Base-by-base conservation (phyloP, 2,113 vertebrate genomes). In the Cottus gobio region DNA sequence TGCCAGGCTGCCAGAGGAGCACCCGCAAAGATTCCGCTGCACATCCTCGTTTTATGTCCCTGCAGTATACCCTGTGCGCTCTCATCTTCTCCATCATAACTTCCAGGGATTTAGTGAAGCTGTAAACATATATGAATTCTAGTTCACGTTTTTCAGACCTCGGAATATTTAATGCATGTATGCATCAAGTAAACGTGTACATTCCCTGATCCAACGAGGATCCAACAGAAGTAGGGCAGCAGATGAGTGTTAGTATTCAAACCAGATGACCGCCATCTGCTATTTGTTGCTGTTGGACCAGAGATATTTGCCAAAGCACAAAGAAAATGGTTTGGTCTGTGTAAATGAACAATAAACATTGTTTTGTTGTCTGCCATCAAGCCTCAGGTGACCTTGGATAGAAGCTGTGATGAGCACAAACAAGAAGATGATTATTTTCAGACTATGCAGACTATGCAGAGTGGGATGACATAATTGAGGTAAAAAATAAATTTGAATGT, bases 241-340 rank as follows among this genome's bases (percentile, higher is more conserved):
- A 88, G 80, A 91, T 87, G 86, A 93, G 94, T 89, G 90, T 91
- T 93, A 89, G 92, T 93, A 90, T 86, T 85, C 88, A 77, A 88
- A 94, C 90, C 93, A 96, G 96, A 96, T 94, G 94, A 94, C 86
- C 83, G 85, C 96, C 96, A 96, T 96, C 96, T 96, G 96, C 76
- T 90, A 56, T 86, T 86, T 87, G 81, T n/a, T 73, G 65, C 66
- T 74, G 74, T 50, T 94, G 76, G 56, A 95, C 85, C 91, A 90
- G 82, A 80, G 54, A 72, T 78, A 64, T 60, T 12, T 79, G 71
- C 58, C 61, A 58, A 28, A 78, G 62, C 52, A 58, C 79, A 80
- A 82, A 75, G 73, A 65, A 39, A 79, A 80, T 36, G 30, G 18
- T 46, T 36, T 4, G 11, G 18, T 75, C 44, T 66, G 73, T 77